Evolutionary conservation across 2,888 invertebrate genomes (phyloP).

Genomic region (Erebia ligea): DNA sequence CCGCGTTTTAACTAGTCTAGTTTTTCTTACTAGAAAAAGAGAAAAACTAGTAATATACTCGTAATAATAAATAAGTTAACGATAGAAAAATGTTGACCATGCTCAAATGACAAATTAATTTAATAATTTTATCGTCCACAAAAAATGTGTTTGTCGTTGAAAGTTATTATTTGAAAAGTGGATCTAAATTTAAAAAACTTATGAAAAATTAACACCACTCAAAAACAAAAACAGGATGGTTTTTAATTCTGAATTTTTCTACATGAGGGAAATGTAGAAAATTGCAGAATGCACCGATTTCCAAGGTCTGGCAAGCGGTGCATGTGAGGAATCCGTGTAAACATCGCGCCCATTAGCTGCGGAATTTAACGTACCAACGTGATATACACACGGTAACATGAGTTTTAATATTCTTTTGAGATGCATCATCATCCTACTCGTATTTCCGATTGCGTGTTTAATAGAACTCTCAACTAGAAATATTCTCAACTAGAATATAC

Average conservation of each 20-base stretch:
- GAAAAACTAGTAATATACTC: too few relatives aligned
- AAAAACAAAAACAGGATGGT: neutral
- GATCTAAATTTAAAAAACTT: neutral
- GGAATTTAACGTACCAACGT: slow-evolving; percentile 26
- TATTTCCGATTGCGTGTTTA: too few relatives aligned
- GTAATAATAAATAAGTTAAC: neutral
- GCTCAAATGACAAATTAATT: too few relatives aligned
- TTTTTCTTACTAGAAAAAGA: too few relatives aligned
- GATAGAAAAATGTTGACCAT: too few relatives aligned
- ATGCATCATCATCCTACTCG: too few relatives aligned
- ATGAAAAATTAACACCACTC: neutral
- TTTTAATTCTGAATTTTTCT: neutral
- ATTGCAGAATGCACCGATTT: slow-evolving; percentile 6
- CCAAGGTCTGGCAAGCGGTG: slow-evolving; percentile 8
- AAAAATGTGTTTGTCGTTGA: too few relatives aligned
- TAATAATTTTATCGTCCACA: too few relatives aligned
- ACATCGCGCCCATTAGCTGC: slow-evolving; percentile 24
- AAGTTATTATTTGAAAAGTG: too few relatives aligned
- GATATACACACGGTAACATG: slow-evolving; percentile 1
- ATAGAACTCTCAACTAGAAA: too few relatives aligned
- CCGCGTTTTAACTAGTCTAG: too few relatives aligned
- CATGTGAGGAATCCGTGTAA: slow-evolving; percentile 17
- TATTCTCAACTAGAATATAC: too few relatives aligned
- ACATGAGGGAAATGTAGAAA: neutral
- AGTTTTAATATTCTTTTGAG: neutral